Conservation (phyloP, 2,888 invertebrate species). For the Drosophila hamatofila region DNA sequence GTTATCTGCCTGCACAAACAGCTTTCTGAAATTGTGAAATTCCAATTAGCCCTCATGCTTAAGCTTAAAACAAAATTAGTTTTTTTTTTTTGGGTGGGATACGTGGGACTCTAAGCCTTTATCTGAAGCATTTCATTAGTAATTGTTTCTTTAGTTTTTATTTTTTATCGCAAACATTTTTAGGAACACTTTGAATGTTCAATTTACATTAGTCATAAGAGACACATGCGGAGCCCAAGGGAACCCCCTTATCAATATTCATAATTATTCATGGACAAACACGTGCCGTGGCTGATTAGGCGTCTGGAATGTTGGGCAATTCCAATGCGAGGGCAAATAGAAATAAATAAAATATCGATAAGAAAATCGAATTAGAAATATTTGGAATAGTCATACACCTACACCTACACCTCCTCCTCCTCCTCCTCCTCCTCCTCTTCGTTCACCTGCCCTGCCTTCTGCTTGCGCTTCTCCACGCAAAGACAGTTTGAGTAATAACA, state of each 20-base stretch:
- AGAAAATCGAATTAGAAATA: conserved; percentile 29
- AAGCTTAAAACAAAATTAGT: neutral
- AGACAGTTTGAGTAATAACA: conserved; percentile 70
- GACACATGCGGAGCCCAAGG: conserved; percentile 9
- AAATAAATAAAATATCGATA: conserved; percentile 33
- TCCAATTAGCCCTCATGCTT: neutral
- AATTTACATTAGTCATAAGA: conserved; percentile 13
- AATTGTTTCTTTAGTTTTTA: neutral
- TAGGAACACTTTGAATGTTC: neutral
- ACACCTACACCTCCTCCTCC: neutral
- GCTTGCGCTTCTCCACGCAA: neutral
- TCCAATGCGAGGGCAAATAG: conserved; percentile 3
- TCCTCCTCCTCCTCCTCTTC: neutral
- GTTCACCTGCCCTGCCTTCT: neutral
- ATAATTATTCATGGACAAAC: conserved; percentile 39
- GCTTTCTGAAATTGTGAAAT: neutral
- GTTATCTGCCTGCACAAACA: neutral
- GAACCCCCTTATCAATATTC: conserved; percentile 45
- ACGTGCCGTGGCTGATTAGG: conserved; percentile 28
- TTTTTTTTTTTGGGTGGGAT: neutral
- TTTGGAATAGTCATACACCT: conserved; percentile 10
- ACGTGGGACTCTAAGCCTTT: neutral
- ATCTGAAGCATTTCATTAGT: neutral
- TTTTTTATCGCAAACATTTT: neutral
- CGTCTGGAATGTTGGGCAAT: conserved; percentile 5